Evolutionary conservation across 1,140 invertebrate genomes (phyloP).

Genomic region (Leguminivora glycinivorella): DNA sequence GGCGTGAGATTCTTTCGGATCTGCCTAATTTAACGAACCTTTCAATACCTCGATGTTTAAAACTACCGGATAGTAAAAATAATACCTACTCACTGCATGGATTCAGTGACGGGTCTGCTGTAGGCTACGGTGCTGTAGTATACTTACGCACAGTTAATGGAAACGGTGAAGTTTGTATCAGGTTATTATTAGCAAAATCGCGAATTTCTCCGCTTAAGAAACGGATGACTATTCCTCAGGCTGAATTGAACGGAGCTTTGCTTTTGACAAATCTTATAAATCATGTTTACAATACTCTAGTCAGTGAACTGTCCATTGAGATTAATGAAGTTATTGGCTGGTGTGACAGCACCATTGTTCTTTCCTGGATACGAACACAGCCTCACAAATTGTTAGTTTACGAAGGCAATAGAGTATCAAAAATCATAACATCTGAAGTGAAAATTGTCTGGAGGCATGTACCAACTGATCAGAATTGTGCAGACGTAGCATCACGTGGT

Average conservation of each 20-base stretch:
- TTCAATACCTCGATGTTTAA: slow-evolving; percentile 24
- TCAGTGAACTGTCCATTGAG: too few species aligned
- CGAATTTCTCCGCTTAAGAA: neutral
- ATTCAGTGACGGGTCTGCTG: slow-evolving; percentile 27
- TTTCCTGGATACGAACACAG: neutral
- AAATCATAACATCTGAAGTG: neutral
- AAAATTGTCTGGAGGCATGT: neutral
- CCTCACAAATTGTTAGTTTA: neutral
- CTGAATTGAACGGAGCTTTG: neutral
- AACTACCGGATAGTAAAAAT: neutral
- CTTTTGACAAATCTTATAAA: neutral
- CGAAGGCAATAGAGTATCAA: neutral
- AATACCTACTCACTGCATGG: slow-evolving; percentile 29
- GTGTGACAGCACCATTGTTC: neutral
- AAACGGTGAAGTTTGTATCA: neutral
- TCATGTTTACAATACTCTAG: neutral
- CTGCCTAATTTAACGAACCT: neutral
- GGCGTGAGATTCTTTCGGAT: neutral
- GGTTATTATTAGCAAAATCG: neutral
- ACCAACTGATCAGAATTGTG: neutral
- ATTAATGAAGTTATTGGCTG: neutral
- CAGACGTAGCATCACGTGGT: neutral
- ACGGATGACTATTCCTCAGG: neutral
- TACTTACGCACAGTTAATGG: neutral
- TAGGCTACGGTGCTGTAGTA: neutral